Percentiles rank a stretch among this genome's conserved stretches.
These are phyloP conservation scores for Neodiprion pinetum DNA, from an alignment of 1,140 invertebrate species.

Conservation along the genomic window DNA sequence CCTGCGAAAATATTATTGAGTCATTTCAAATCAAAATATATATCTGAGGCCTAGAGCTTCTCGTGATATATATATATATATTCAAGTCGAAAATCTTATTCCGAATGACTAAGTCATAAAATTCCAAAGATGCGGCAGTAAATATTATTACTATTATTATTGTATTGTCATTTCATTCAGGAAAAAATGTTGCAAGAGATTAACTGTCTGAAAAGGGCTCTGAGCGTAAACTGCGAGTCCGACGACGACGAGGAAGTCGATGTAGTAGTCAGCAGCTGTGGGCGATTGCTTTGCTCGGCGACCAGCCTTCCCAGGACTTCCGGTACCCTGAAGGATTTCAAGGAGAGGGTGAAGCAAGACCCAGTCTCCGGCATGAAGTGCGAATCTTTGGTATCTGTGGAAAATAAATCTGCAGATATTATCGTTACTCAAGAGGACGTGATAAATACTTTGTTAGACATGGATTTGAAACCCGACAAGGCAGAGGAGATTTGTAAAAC, in stretches of 20 bases:
- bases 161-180: conserved; percentile 32
- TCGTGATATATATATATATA: too few relatives aligned
- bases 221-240: conserved; percentile 51
- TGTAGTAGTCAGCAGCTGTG: conserved; percentile 19
- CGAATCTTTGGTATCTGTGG: too few relatives aligned
- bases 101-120: too few relatives aligned
- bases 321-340: background rate
- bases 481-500: conserved; percentile 47
- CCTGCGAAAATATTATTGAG: too few relatives aligned
- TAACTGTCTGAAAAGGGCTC: conserved; percentile 53
- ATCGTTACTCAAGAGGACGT: conserved; percentile 48
- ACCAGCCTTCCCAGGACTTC: background rate
- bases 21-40: too few relatives aligned
- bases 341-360: too few relatives aligned
- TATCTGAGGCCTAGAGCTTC: too few relatives aligned
- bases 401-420: conserved; percentile 16
- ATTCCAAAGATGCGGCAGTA: too few relatives aligned
- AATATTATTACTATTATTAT: too few relatives aligned
- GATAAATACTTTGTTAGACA: conserved; percentile 49
- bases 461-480: conserved; percentile 46
- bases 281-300: background rate
- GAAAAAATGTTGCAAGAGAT: conserved; percentile 59
- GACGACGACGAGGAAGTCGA: conserved; percentile 42
- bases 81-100: too few relatives aligned
- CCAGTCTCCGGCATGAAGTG: too few relatives aligned